These are phyloP conservation scores for Scomber japonicus DNA, from an alignment of 2,113 vertebrate genomes.

Conservation along the genomic window DNA sequence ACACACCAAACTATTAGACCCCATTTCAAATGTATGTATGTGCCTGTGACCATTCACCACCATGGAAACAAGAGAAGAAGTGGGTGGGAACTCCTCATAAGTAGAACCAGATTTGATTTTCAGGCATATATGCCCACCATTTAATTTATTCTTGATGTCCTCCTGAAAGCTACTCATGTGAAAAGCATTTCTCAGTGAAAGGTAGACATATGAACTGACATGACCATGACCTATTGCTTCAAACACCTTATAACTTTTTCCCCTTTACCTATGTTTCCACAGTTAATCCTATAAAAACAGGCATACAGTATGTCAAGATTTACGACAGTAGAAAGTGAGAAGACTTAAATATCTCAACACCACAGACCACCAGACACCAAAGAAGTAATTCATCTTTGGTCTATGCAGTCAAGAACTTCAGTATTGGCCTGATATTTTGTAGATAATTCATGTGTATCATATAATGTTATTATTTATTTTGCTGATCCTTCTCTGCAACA, in stretches of 20 bases:
- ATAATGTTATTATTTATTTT: neutral
- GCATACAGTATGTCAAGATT: conserved; percentile 53
- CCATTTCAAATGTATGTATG: conserved; percentile 60
- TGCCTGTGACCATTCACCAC: conserved; percentile 67
- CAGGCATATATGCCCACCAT: conserved; percentile 45
- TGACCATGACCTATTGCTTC: conserved; percentile 50
- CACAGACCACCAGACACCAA: conserved; percentile 57
- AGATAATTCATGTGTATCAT: neutral
- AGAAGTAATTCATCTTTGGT: conserved; percentile 46
- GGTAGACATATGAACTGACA: conserved; percentile 56
- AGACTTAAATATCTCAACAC: conserved; percentile 64
- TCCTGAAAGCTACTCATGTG: conserved; percentile 63
- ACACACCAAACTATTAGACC: conserved; percentile 61
- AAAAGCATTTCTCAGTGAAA: conserved; percentile 65
- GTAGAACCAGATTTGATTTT: conserved; percentile 80
- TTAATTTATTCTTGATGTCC: conserved; percentile 64
- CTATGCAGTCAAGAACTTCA: neutral
- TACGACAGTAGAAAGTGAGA: conserved; percentile 55
- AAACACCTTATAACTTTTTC: conserved; percentile 64
- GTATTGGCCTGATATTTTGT: neutral
- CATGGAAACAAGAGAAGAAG: conserved; percentile 76
- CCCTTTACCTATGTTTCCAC: conserved; percentile 59
- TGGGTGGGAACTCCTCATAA: conserved; percentile 73
- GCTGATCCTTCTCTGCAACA: neutral
- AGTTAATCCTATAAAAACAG: conserved; percentile 67